Evolutionary conservation across 2,888 invertebrate species (phyloP).

Genomic region (Drosophila neonasuta): DNA sequence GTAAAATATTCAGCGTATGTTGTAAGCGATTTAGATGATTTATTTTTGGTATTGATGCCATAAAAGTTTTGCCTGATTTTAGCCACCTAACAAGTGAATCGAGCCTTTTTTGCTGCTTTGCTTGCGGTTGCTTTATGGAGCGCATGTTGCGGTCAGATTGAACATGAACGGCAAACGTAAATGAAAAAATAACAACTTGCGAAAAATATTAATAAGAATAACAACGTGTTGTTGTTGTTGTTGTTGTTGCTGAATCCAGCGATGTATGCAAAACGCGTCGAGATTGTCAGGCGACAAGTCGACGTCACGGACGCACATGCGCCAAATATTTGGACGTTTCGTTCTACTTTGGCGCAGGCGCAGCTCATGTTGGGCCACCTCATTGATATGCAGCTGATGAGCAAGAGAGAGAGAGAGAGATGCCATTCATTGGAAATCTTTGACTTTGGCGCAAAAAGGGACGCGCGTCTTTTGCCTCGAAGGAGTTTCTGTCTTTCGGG

Average conservation of each 20-base stretch:
- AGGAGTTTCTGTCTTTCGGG: conserved; percentile 2
- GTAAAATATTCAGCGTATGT: too few species aligned
- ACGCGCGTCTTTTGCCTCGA: conserved; percentile 47
- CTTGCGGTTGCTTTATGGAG: conserved; percentile 8
- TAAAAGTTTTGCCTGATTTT: not conserved
- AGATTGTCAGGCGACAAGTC: conserved; percentile 22
- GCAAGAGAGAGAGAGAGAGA: not conserved
- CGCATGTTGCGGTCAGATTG: conserved; percentile 42
- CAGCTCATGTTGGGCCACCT: conserved; percentile 24
- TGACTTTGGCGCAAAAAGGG: conserved; percentile 32
- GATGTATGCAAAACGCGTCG: conserved; percentile 52
- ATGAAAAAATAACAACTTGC: conserved; percentile 19
- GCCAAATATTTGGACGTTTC: conserved; percentile 75
- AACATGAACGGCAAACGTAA: conserved; percentile 29
- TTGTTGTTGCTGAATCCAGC: not conserved
- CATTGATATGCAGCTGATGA: conserved; percentile 43
- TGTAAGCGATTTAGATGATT: not conserved
- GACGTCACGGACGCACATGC: conserved; percentile 56
- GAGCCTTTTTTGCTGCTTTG: too few species aligned
- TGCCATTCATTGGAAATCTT: conserved; percentile 62
- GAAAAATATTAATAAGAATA: conserved; percentile 44
- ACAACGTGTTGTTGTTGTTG: conserved; percentile 10
- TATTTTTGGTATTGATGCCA: not conserved
- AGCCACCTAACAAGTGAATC: not conserved
- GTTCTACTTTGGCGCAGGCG: conserved; percentile 67